Percentiles rank a stretch among this genome's conserved stretches.
phyloP scores from a whole-genome alignment of 1,140 invertebrate genomes.

The Ceratitis capitata region DNA sequence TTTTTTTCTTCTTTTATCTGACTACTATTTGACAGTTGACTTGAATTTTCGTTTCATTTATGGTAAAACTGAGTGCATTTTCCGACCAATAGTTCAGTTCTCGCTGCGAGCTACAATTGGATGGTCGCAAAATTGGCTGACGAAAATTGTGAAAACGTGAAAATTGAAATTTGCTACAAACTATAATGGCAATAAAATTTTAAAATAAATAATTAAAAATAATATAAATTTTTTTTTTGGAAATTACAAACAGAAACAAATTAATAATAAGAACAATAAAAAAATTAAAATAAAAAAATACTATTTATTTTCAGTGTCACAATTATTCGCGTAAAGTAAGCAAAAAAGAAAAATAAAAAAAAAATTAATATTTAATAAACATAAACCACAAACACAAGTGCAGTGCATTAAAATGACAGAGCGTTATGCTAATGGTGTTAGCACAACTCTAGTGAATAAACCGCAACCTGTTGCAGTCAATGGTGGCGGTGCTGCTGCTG shows the following conservation, averaged over 20 bases:
- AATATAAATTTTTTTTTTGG: not conserved
- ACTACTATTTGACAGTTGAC: not conserved
- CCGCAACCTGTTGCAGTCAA: conserved; percentile 1
- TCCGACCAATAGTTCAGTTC: not conserved
- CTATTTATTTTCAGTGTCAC: not conserved
- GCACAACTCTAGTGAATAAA: conserved; percentile 51
- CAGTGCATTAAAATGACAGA: conserved; percentile 50
- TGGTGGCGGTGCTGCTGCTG: conserved; percentile 38
- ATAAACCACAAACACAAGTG: conserved; percentile 25
- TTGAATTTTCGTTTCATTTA: not conserved
- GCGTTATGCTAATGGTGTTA: conserved; percentile 60
- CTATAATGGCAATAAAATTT: not conserved
- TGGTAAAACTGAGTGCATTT: not conserved
- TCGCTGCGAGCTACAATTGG: not conserved
- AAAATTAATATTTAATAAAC: not conserved
- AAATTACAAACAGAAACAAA: not conserved
- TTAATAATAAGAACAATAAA: not conserved
- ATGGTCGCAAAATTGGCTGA: not conserved
- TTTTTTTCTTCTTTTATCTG: not conserved
- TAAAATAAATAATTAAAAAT: not conserved
- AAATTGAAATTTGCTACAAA: not conserved
- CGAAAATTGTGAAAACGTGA: not conserved
- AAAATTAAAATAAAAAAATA: not conserved
- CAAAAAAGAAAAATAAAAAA: not conserved
- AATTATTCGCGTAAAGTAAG: not conserved